phyloP scores from a whole-genome alignment of 2,888 invertebrate species.

The Caenorhabditis sp. region DNA sequence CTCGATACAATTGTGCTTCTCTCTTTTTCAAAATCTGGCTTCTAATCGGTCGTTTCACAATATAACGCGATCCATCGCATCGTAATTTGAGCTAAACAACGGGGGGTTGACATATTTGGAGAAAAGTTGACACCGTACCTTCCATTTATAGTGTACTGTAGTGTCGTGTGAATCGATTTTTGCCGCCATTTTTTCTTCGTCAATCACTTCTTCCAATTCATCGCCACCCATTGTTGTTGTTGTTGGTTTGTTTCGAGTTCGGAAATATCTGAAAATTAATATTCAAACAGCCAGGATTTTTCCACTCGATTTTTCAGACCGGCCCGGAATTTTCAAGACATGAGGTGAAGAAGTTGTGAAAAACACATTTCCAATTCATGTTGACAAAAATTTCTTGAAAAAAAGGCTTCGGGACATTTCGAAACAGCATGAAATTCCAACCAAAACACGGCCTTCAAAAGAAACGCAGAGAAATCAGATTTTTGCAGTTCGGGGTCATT shows the following conservation, averaged over 20 bases:
- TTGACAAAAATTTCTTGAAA: no score
- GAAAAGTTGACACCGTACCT: constrained; percentile 16
- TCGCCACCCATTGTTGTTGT: constrained; percentile 11
- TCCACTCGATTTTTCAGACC: no score
- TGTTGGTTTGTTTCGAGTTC: constrained; percentile 9
- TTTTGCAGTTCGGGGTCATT: no score
- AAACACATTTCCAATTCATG: no score
- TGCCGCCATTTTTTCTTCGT: constrained; percentile 36
- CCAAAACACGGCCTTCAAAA: no score
- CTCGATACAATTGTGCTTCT: constrained; percentile 78
- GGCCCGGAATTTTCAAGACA: no score
- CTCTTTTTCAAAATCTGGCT: constrained; percentile 76
- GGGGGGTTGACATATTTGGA: neutral
- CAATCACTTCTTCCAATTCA: constrained; percentile 37
- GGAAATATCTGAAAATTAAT: constrained; percentile 21
- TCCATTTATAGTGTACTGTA: constrained; percentile 50
- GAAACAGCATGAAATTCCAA: no score
- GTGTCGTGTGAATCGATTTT: constrained; percentile 20
- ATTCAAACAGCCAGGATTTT: no score
- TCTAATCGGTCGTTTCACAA: constrained; percentile 78
- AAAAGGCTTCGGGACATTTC: no score
- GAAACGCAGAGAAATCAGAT: no score
- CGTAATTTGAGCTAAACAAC: constrained; percentile 75
- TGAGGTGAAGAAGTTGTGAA: no score
- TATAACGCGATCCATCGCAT: constrained; percentile 81